Evolutionary conservation across 2,888 invertebrate species (phyloP).

Genomic region (Lasioglossum oenotherae): DNA sequence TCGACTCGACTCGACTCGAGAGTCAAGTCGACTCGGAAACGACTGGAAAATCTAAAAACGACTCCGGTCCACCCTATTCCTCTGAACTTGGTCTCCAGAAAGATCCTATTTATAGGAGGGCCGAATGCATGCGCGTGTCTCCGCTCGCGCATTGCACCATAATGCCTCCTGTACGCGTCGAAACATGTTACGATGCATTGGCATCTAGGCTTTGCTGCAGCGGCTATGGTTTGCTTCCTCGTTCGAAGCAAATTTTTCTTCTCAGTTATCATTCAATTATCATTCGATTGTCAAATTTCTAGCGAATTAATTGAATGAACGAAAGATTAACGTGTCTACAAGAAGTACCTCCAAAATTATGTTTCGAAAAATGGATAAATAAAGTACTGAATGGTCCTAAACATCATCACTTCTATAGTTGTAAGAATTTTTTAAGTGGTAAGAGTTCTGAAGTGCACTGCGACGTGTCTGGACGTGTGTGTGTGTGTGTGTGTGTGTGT

Average conservation of each 20-base stretch:
- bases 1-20: not conserved
- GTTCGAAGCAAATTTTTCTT: not conserved
- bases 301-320: not conserved
- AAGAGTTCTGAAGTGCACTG: too few relatives aligned
- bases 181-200: not conserved
- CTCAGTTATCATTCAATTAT: not conserved
- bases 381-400: too few relatives aligned
- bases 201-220: not conserved
- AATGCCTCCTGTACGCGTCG: not conserved
- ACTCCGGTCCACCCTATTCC: slow-evolving; percentile 73
- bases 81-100: slow-evolving; percentile 80
- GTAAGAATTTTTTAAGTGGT: too few relatives aligned
- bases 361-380: too few relatives aligned
- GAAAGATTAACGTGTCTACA: too few relatives aligned
- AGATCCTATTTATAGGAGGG: slow-evolving; percentile 77
- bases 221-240: not conserved
- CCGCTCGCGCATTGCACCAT: not conserved
- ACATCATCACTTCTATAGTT: too few relatives aligned
- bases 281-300: not conserved
- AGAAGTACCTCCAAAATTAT: too few relatives aligned
- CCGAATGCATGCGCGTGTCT: slow-evolving; percentile 63
- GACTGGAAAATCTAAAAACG: slow-evolving; percentile 78
- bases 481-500: too few relatives aligned
- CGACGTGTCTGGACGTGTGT: not conserved
- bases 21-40: slow-evolving; percentile 43